A percentile compares a stretch with the other conserved stretches of the same genome.
These are phyloP conservation scores for Acrocephalus scirpaceus DNA, from an alignment of 2,797 vertebrate species.

Conservation along the genomic window DNA sequence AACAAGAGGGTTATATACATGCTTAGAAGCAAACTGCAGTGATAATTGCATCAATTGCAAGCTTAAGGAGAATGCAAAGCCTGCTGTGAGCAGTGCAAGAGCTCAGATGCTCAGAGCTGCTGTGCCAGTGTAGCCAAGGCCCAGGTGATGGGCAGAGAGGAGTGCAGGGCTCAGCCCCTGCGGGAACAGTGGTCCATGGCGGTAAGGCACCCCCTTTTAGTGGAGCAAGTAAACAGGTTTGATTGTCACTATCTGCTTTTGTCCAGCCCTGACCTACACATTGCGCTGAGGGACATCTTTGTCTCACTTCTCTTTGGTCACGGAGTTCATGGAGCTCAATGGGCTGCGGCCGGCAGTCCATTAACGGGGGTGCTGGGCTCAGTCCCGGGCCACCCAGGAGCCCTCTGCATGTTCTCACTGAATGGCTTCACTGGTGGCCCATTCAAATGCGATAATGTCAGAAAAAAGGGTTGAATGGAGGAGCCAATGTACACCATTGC, in stretches of 20 bases:
- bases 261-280: conserved; percentile 73
- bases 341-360: conserved; percentile 78
- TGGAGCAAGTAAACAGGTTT: conserved; percentile 63
- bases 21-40: background rate
- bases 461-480: conserved; percentile 69
- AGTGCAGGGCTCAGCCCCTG: background rate
- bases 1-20: fast-evolving
- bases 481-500: conserved; percentile 81
- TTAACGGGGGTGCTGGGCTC: conserved; percentile 77
- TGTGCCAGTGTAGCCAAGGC: fast-evolving
- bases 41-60: fast-evolving
- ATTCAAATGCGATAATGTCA: conserved; percentile 87
- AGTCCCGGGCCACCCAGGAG: conserved; percentile 91
- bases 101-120: background rate
- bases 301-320: conserved; percentile 84
- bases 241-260: conserved; percentile 74
- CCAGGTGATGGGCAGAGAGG: background rate
- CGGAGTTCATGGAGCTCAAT: conserved; percentile 83
- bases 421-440: conserved; percentile 97
- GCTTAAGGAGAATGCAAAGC: background rate
- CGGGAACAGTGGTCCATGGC: background rate
- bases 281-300: conserved; percentile 78
- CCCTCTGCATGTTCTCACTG: conserved; percentile 78
- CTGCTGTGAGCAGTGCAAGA: background rate
- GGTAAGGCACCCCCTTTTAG: conserved; percentile 32